phyloP scores from a whole-genome alignment of 2,113 vertebrate genomes.

The Aspiorhynchus laticeps region DNA sequence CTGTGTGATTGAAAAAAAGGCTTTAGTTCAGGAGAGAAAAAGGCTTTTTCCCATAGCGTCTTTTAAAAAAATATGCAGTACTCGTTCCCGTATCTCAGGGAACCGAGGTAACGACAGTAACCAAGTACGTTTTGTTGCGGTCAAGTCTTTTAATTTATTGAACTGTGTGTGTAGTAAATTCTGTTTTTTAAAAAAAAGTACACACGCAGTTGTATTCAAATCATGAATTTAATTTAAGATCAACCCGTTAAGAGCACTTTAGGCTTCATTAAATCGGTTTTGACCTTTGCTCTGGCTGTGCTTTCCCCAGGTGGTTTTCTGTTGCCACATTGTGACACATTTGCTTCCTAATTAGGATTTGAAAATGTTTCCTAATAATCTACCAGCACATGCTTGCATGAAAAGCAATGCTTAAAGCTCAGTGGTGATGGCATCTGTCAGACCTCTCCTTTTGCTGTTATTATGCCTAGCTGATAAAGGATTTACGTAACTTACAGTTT shows the following conservation, averaged over 20 bases:
- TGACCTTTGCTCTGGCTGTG: not conserved
- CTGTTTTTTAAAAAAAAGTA: not conserved
- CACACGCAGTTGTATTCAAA: not conserved
- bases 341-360: slow-evolving; percentile 40
- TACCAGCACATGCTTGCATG: not conserved
- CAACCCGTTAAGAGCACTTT: not conserved
- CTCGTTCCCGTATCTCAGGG: no score
- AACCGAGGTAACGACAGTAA: no score
- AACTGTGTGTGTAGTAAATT: not conserved
- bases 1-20: no score
- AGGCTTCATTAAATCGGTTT: slow-evolving; percentile 24
- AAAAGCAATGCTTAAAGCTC: slow-evolving; percentile 22
- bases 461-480: slow-evolving; percentile 10
- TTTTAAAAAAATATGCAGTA: no score
- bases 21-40: no score
- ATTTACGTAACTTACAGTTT: not conserved
- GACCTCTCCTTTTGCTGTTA: slow-evolving; percentile 6
- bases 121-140: not conserved
- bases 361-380: slow-evolving; percentile 16
- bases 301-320: not conserved
- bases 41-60: no score
- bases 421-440: slow-evolving; percentile 30
- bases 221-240: slow-evolving; percentile 8
- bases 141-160: not conserved
- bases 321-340: slow-evolving; percentile 14